phyloP scores from a whole-genome alignment of 2,113 vertebrate genomes.

The Theristicus caerulescens region DNA sequence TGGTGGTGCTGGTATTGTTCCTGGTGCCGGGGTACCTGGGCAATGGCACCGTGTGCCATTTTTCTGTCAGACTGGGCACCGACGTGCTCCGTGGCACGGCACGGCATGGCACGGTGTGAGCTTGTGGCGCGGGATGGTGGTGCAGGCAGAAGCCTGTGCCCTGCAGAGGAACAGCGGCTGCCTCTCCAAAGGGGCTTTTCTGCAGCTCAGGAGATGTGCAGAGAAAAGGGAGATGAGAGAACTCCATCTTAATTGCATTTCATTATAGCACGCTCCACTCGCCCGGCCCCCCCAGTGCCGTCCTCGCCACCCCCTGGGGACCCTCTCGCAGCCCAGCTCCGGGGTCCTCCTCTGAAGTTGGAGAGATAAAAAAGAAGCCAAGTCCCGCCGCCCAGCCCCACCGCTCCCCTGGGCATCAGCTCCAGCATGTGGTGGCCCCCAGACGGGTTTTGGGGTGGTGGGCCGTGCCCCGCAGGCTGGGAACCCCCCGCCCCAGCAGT shows the following conservation, averaged over 20 bases:
- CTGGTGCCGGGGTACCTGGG: background rate
- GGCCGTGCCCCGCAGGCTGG: background rate
- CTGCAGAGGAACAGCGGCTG: background rate
- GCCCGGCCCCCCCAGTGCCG: background rate
- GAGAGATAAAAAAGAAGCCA: background rate
- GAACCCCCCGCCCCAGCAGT: background rate
- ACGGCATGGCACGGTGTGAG: no score
- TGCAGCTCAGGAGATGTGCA: background rate
- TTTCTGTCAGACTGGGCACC: accelerated
- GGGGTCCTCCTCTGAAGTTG: background rate
- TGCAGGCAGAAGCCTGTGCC: background rate
- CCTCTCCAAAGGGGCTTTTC: background rate
- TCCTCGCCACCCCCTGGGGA: background rate
- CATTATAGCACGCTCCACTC: background rate
- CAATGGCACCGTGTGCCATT: background rate
- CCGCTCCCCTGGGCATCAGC: background rate
- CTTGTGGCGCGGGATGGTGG: background rate
- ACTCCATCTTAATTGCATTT: background rate
- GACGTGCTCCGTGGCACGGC: background rate
- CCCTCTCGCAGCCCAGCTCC: background rate
- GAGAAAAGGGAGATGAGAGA: background rate
- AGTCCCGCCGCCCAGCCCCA: background rate
- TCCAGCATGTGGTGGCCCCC: accelerated
- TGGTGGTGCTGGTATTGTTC: background rate
- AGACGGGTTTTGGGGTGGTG: background rate